Base-by-base conservation (phyloP, 2,797 vertebrate species). In the Chanos chanos region DNA sequence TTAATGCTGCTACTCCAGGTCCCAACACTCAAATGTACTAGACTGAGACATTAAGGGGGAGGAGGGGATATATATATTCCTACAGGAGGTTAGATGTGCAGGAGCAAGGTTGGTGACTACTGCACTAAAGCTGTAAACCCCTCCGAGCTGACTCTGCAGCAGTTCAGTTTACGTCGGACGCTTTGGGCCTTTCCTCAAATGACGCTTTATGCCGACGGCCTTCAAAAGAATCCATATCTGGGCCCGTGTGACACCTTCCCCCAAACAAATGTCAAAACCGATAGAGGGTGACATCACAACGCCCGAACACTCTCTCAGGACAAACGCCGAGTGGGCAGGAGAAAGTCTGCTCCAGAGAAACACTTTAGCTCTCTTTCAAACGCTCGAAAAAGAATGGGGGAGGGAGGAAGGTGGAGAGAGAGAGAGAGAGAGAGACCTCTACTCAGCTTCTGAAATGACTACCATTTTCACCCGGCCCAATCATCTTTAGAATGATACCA, bases 211-310 rank as follows among this genome's bases (percentile, higher is more conserved):
- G 71, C 73, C 82, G 81, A 83, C 80, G 83, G 77, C 75, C 78
- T 72, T 79, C 71, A 61, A 71, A 67, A 76, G 72, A 75, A 84
- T 71, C 74, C 80, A 80, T 71, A 70, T 71, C 72, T 72, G 70
- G 77, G 78, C 79, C 78, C 72, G 72, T 71, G 77, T 72, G 34
- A 65, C 81, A 80, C 83, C 78, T 80, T 78, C 80, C 77, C 79
- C 75, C 74, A 83, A 83, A 85, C 76, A 83, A 86, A 84, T 80
- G 81, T 82, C 82, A 81, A 59, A 69, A 16, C 72, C 68, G 53
- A 70, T 72, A 56, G 64, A 31, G 36, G 6, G 4, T 65, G 72
- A 48, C 62, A 34, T 74, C 70, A 74, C 56, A 21, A 41, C 61
- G 75, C 72, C 13, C 10, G 8, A 70, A n/a, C n/a, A n/a, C n/a